Evolutionary conservation across 2,888 invertebrate genomes (phyloP).

Genomic region (Margaritifera margaritifera): DNA sequence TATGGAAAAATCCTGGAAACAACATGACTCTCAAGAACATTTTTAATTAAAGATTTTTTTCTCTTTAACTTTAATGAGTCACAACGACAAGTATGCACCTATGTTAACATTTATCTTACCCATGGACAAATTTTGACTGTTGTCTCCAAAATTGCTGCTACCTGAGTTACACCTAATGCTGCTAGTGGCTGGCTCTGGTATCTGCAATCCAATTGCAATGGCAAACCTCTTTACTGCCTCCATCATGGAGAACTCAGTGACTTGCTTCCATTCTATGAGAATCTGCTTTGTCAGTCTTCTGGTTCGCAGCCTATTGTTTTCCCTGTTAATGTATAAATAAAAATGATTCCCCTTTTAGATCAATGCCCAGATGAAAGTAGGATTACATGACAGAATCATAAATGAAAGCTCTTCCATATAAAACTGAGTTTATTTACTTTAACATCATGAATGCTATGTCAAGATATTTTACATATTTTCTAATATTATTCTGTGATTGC

Average conservation of each 20-base stretch:
- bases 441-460: too few relatives aligned
- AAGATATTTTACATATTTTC: background rate
- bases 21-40: too few relatives aligned
- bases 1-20: too few relatives aligned
- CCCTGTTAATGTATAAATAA: constrained; percentile 27
- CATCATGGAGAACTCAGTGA: constrained; percentile 35
- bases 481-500: background rate
- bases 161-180: constrained; percentile 4
- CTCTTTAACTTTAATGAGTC: too few relatives aligned
- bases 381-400: too few relatives aligned
- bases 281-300: constrained; percentile 42
- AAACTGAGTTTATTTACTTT: too few relatives aligned
- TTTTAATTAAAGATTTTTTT: too few relatives aligned
- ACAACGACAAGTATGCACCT: too few relatives aligned
- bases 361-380: too few relatives aligned
- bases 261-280: constrained; percentile 49
- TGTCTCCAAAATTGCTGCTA: background rate
- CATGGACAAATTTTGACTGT: background rate
- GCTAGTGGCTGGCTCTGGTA: constrained; percentile 6
- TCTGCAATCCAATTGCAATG: constrained; percentile 47
- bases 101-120: too few relatives aligned
- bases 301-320: constrained; percentile 48
- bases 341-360: too few relatives aligned
- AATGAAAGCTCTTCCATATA: too few relatives aligned
- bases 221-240: constrained; percentile 57